These are phyloP conservation scores for Notarius lentiginosus DNA, from an alignment of 2,113 vertebrate genomes.

Conservation along the genomic window DNA sequence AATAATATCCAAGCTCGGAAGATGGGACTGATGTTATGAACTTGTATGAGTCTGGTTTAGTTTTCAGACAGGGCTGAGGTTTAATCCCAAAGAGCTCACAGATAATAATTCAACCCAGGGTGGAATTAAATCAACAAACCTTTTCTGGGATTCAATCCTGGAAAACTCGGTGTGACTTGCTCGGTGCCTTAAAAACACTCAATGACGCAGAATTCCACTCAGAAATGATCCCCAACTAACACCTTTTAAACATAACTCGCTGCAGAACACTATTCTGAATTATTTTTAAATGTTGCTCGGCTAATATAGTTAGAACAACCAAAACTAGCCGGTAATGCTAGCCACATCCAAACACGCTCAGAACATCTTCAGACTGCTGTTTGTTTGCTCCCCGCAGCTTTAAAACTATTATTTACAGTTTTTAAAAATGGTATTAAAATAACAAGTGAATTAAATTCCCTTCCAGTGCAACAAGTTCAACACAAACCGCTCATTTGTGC, in stretches of 20 bases:
- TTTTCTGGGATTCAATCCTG: background rate
- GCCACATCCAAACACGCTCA: background rate
- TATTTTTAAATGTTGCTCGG: too few species aligned
- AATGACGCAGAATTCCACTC: too few species aligned
- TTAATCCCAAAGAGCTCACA: background rate
- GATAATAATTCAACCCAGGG: background rate
- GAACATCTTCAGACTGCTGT: background rate
- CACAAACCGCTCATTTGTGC: background rate
- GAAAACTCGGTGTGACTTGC: background rate
- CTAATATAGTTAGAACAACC: too few species aligned
- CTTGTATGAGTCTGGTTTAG: background rate
- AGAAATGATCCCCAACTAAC: too few species aligned
- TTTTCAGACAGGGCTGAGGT: background rate
- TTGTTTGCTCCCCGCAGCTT: background rate
- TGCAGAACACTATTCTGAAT: too few species aligned
- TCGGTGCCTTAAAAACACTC: too few species aligned
- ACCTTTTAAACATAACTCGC: too few species aligned
- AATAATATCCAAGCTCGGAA: background rate
- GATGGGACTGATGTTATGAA: background rate
- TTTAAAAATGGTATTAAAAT: background rate
- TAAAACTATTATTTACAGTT: background rate
- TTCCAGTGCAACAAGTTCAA: background rate
- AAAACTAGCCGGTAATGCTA: background rate
- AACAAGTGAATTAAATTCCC: background rate
- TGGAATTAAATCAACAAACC: background rate